These are phyloP conservation scores for Proisotoma minuta DNA, from an alignment of 2,888 invertebrate genomes.

Conservation along the genomic window DNA sequence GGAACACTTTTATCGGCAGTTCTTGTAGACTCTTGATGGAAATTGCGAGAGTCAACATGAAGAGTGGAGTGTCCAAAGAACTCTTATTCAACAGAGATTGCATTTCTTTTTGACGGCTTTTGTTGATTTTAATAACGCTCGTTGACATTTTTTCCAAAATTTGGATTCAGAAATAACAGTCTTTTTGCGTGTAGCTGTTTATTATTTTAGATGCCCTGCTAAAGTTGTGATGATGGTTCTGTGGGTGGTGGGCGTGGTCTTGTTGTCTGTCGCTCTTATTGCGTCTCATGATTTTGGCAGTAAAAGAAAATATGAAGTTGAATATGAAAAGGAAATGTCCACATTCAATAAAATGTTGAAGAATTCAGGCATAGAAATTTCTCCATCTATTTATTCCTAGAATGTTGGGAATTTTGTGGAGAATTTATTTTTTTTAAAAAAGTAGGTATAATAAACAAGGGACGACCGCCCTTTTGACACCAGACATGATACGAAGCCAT, in stretches of 20 bases:
- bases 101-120: not conserved
- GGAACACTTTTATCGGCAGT: not conserved
- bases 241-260: not conserved
- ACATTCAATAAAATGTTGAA: not conserved
- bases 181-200: no score
- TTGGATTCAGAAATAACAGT: no score
- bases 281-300: no score
- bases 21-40: not conserved
- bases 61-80: no score
- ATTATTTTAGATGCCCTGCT: no score
- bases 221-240: not conserved
- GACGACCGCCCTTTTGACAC: conserved; percentile 4
- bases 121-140: no score
- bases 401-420: conserved; percentile 1
- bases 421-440: not conserved
- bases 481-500: not conserved
- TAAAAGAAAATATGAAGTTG: not conserved
- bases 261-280: no score
- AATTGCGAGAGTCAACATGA: no score
- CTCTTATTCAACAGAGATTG: no score
- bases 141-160: no score
- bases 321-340: not conserved
- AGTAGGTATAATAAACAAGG: not conserved
- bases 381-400: not conserved
- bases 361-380: not conserved